A percentile compares a stretch with the other conserved stretches of the same genome.
These are phyloP conservation scores for Camponotus fellah DNA, from an alignment of 2,888 invertebrate genomes.

Conservation along the genomic window DNA sequence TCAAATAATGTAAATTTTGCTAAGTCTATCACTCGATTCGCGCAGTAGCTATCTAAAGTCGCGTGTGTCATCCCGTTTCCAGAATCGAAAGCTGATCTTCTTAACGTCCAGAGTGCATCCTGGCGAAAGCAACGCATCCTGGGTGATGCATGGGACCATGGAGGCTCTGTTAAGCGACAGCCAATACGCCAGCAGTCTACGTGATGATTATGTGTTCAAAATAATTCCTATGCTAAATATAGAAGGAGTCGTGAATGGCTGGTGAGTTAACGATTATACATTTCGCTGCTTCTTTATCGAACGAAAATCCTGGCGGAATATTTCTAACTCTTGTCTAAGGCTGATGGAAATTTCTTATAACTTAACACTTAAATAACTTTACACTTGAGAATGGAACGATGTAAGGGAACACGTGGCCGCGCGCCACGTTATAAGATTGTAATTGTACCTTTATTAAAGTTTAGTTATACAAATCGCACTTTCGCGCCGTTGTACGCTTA, in stretches of 20 bases:
- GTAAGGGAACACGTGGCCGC: background rate
- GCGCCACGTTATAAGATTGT: slow-evolving; percentile 59
- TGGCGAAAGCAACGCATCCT: slow-evolving; percentile 95
- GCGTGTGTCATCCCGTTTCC: slow-evolving; percentile 59
- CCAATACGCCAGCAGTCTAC: slow-evolving; percentile 88
- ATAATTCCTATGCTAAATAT: slow-evolving; percentile 96
- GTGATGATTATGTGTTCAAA: slow-evolving; percentile 93
- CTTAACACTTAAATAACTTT: slow-evolving; percentile 21
- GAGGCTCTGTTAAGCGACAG: slow-evolving; percentile 89
- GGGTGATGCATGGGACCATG: slow-evolving; percentile 95
- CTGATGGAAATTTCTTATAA: slow-evolving; percentile 2
- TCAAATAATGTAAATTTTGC: background rate
- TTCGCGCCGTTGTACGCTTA: slow-evolving; percentile 76
- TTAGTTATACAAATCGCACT: slow-evolving; percentile 78
- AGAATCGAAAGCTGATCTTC: slow-evolving; percentile 91
- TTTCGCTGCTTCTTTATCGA: background rate
- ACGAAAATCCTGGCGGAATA: background rate
- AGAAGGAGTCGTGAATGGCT: slow-evolving; percentile 95
- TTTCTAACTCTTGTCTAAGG: background rate
- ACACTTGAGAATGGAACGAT: slow-evolving; percentile 5
- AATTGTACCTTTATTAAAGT: slow-evolving; percentile 81
- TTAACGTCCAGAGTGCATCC: slow-evolving; percentile 94
- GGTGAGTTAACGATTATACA: slow-evolving; percentile 88
- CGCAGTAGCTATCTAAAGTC: background rate
- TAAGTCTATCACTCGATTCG: background rate